These are phyloP conservation scores for Leptopilina myrica DNA, from an alignment of 2,888 invertebrate genomes.

Conservation along the genomic window DNA sequence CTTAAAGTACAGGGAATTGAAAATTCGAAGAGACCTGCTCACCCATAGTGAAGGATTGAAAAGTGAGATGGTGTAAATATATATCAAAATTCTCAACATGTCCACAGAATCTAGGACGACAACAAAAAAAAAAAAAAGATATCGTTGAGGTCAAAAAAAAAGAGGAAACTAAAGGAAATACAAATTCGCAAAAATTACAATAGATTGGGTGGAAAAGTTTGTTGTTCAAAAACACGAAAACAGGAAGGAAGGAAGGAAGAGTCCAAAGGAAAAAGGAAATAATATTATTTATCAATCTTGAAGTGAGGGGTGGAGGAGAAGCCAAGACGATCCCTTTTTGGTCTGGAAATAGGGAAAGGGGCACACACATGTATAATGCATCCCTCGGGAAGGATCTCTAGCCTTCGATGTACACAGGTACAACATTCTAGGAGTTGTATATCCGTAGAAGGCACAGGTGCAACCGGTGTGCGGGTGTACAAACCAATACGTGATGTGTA, in stretches of 20 bases:
- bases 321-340: slow-evolving; percentile 48
- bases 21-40: slow-evolving; percentile 16
- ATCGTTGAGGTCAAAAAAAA: background rate
- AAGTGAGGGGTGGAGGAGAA: slow-evolving; percentile 40
- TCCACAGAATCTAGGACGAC: slow-evolving; percentile 11
- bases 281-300: slow-evolving; percentile 71
- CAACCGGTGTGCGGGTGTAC: slow-evolving; percentile 59
- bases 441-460: slow-evolving; percentile 53
- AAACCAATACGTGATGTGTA: slow-evolving; percentile 65
- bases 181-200: slow-evolving; percentile 60
- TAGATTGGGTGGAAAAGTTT: slow-evolving; percentile 39
- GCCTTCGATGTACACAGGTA: slow-evolving; percentile 48
- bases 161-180: slow-evolving; percentile 43
- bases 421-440: slow-evolving; percentile 12
- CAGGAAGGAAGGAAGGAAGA: slow-evolving; percentile 37
- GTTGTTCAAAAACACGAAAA: background rate
- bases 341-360: slow-evolving; percentile 44
- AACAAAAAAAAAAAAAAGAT: background rate
- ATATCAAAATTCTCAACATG: slow-evolving; percentile 27
- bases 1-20: slow-evolving; percentile 33
- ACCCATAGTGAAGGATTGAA: slow-evolving; percentile 12
- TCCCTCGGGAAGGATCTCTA: slow-evolving; percentile 62
- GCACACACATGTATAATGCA: slow-evolving; percentile 65
- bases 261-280: slow-evolving; percentile 53
- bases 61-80: background rate